These are phyloP conservation scores for Hyles euphorbiae DNA, from an alignment of 1,140 invertebrate genomes.

Conservation along the genomic window DNA sequence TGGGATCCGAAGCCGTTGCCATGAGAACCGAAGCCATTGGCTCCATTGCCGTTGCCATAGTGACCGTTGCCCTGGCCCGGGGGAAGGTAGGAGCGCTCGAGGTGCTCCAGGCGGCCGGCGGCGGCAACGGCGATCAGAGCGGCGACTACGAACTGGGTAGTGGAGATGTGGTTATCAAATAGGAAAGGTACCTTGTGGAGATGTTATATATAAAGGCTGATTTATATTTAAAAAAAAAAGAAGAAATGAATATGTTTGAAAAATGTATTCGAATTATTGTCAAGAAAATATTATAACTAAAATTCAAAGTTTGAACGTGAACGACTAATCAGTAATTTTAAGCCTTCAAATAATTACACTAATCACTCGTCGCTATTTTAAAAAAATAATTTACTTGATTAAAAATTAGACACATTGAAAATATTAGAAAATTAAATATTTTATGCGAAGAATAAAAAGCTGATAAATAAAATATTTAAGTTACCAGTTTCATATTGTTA, in stretches of 20 bases:
- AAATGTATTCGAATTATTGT: too few species aligned
- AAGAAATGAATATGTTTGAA: too few species aligned
- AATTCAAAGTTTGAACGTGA: too few species aligned
- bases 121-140: conserved; percentile 47
- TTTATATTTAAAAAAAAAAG: too few species aligned
- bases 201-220: background rate
- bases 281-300: too few species aligned
- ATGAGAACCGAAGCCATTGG: conserved; percentile 8
- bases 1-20: conserved; percentile 15
- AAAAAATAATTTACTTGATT: too few species aligned
- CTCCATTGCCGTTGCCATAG: conserved; percentile 13
- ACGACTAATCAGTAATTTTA: too few species aligned
- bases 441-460: conserved; percentile 5
- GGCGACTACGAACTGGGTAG: conserved; percentile 46
- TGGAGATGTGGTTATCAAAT: background rate
- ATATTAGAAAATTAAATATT: background rate
- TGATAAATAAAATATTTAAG: conserved; percentile 6
- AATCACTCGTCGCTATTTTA: too few species aligned
- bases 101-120: conserved; percentile 54
- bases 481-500: conserved; percentile 67
- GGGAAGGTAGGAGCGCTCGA: conserved; percentile 57
- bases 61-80: conserved; percentile 26
- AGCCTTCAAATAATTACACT: too few species aligned
- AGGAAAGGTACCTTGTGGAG: background rate
- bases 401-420: too few species aligned